Base-by-base conservation (phyloP, 2,888 invertebrate species). In the Epicampocera succincta region DNA sequence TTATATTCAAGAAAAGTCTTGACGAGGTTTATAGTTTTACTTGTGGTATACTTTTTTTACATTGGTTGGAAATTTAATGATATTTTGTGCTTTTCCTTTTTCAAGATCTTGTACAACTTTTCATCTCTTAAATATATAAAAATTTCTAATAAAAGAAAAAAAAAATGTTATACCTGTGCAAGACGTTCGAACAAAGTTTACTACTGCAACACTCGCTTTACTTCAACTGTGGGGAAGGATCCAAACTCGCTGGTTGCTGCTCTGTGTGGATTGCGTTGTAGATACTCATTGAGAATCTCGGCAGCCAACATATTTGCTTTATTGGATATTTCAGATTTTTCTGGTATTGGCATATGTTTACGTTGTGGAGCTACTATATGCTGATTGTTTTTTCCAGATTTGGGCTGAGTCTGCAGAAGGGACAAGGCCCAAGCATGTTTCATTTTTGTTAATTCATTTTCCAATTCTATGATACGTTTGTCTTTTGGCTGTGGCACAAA, bases 361-460 rank as follows among this genome's bases (percentile, higher is more conserved):
- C 89, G 87, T 77, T 89, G 88, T 74, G 87, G 83, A 75, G 87
- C 86, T 38, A 87, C 80, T 29, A 80, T 50, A 50, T 76, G 60
- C 19, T 85, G 74, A 82, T 83, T 74, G 83, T 84, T 71, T 74
- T 84, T 46, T 63, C 69, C 29, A 68, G 65, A n/a, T 52, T 83
- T 83, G 25, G 85, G 84, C 5, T 83, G 69, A n/a, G 86, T 86
- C 79, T 90, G 89, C 54, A 90, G 85, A 75, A 91, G 85, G 2
- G 91, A 91, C 69, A 91, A 85, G 17, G 89, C 88, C 90, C 91
- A 91, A 68, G 90, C 89, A 85, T 92, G 92, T 89, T 93, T 92
- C 85, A 93, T 89, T 83, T 91, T 91, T 21, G 91, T 91, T 46
- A 93, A 90, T 86, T 93, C 93, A 63, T 92, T 91, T 76, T 92